Conservation (phyloP, 2,113 vertebrate species). For the Pelobates fuscus region DNA sequence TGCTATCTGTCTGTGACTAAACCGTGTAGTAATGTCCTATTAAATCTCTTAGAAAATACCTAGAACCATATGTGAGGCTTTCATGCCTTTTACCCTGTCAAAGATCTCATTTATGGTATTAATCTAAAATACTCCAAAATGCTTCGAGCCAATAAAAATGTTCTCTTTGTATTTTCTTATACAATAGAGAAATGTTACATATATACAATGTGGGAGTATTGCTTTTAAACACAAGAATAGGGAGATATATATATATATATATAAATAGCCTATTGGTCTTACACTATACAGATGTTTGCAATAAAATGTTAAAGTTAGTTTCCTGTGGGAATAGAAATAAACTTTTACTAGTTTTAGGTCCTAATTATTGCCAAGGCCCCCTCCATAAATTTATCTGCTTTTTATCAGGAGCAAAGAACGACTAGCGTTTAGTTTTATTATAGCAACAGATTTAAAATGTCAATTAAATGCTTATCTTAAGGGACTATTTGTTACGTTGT, state of each 20-base stretch:
- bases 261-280: conserved; percentile 52
- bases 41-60: not conserved
- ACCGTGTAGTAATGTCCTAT: no score
- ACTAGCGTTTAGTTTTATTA: conserved; percentile 50
- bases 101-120: not conserved
- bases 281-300: conserved; percentile 76
- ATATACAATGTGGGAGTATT: not conserved
- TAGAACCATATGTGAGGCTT: not conserved
- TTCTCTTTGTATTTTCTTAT: conserved; percentile 63
- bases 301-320: conserved; percentile 77
- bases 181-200: not conserved
- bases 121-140: conserved; percentile 55
- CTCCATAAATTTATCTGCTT: conserved; percentile 79
- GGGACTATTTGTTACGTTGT: conserved; percentile 8
- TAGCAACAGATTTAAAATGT: conserved; percentile 49
- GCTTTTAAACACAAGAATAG: conserved; percentile 58
- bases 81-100: no score
- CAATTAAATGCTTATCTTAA: conserved; percentile 35
- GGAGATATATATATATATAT: not conserved
- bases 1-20: not conserved
- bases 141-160: conserved; percentile 55
- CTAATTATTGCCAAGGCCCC: conserved; percentile 80
- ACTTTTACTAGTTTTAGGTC: conserved; percentile 78
- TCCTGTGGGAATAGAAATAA: conserved; percentile 78
- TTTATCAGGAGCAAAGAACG: conserved; percentile 60